Base-by-base conservation (phyloP, 1,140 invertebrate genomes). In the Sipha flava region DNA sequence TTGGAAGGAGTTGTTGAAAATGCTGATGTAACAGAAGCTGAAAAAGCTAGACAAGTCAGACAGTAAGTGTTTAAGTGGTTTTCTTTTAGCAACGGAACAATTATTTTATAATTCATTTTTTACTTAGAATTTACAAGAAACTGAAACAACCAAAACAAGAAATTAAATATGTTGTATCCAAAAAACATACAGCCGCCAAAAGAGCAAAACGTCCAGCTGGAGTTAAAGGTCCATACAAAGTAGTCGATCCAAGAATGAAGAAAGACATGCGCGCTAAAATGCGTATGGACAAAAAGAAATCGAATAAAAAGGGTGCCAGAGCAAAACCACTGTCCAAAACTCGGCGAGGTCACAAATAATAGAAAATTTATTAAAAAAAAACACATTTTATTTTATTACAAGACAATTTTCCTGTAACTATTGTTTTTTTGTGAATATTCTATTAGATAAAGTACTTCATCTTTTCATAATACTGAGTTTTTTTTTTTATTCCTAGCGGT, bases 181-280 rank as follows among this genome's bases (percentile, higher is more conserved):
- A 97, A 84, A 98, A 97, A 86, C 91, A 93, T 82, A 90, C 88
- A 34, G 88, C 92, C 1, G 91, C 91, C 0, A 96, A 94, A 83
- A 89, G 90, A 70, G 89, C 92, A 34, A 86, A 88, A 45, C 87
- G 95, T 82, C 97, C 97, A 0, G 85, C 90, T 0, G 95, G 96
- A 26, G 91, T 97, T 0, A 95, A 96, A 86, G 97, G 97, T 79
- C 92, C 88, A 16, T 99, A 94, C 85, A 97, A 94, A 85, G 90
- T 99, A 3, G 98, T 99, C 0, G 97, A 99, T 90, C 90, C 91
- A 6, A 88, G 97, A 80, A 92, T 99, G 92, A 99, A 99, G 86
- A 98, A 98, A 86, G 98, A 99, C 85, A 81, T 80, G 26, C 59
- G 84, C 47, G 83, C 82, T 16, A 77, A 79, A 49, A 72, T 79